Base-by-base conservation (phyloP, 2,113 vertebrate species). In the Bucco capensis region DNA sequence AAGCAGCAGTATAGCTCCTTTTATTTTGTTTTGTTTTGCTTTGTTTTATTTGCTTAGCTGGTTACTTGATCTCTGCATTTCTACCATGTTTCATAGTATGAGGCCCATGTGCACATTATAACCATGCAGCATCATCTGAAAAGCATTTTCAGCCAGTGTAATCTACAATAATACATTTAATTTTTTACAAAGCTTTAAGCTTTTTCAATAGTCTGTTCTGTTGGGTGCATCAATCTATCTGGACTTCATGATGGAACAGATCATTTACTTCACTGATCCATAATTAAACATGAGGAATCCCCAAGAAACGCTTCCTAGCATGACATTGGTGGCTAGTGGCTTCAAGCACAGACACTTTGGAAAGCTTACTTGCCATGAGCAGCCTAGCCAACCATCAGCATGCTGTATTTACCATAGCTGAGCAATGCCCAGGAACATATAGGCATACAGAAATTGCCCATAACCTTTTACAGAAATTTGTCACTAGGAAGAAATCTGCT, bases 241-340 rank as follows among this genome's bases (percentile, higher is more conserved):
- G 58, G 51, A 64, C 44, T 90, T 93, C 2, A 2, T 80, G 62
- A 60, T 90, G 90, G 58, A 62, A 62, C 11, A 76, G 67, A 88
- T 90, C 9, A 42, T 90, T 75, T 89, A 85, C 71, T 69, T 85
- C 75, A 85, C 56, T 91, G 42, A 38, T 88, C 90, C 64, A 54
- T 57, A 91, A 91, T 93, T 95, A 90, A 90, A 66, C 42, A 80
- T 16, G 37, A 93, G 90, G 75, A 91, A 88, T 93, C 79, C 88
- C 83, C 79, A 91, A 13, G 86, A 65, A 73, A 15, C 33, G 77
- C 73, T 94, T 90, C 58, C 57, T 80, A 61, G 51, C 46, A n/a
- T 35, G n/a, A 27, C 24, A 72, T 11, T 23, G n/a, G 51, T 88
- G 54, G 46, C 58, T 83, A 78, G 18, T 87, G 31, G 35, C 35